These are phyloP conservation scores for Megaceryle torquata DNA, from an alignment of 2,113 vertebrate species.

Conservation along the genomic window DNA sequence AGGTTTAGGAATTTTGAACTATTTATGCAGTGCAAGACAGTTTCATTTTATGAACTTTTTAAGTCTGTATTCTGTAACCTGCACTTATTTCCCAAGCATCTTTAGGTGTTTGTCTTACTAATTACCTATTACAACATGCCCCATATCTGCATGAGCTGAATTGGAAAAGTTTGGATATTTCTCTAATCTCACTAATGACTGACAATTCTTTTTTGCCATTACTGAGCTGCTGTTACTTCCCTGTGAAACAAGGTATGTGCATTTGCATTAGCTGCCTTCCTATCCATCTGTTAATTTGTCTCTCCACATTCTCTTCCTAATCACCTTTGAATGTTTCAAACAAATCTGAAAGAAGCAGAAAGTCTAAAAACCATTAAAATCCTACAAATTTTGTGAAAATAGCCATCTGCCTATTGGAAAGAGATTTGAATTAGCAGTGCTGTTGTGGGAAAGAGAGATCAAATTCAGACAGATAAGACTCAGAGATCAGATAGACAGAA, in stretches of 20 bases:
- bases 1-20: not conserved
- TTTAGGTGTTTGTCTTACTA: not conserved
- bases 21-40: not conserved
- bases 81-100: not conserved
- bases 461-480: conserved; percentile 24
- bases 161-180: not conserved
- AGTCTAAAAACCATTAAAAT: not conserved
- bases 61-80: not conserved
- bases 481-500: conserved; percentile 24
- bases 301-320: not conserved
- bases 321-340: conserved; percentile 20
- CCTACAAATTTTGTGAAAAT: conserved; percentile 9
- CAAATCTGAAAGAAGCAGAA: not conserved
- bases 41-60: not conserved
- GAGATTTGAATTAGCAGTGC: conserved; percentile 1
- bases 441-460: not conserved
- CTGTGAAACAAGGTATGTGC: not conserved
- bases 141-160: not conserved
- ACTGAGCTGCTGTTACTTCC: not conserved
- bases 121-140: not conserved
- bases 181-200: not conserved
- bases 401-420: not conserved
- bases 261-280: not conserved
- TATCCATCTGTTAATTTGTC: conserved; percentile 18
- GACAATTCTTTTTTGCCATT: not conserved